Evolutionary conservation across 2,797 vertebrate genomes (phyloP), one percentile per base, ranked within the genome.

Genomic region (Crenuchus spilurus): DNA sequence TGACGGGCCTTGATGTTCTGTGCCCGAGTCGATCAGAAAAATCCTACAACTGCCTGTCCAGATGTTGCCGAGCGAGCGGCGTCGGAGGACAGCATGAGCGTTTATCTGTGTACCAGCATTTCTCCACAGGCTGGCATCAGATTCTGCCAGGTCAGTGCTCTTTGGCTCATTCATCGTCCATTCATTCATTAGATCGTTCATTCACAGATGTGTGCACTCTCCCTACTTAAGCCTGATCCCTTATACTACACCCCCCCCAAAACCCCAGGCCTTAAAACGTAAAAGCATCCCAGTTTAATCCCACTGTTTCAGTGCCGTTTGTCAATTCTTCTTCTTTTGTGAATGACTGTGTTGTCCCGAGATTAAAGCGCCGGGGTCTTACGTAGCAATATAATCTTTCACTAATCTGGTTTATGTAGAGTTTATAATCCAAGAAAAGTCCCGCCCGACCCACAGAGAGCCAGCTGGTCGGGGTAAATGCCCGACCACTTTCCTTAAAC

Each of bases 341-440:
- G 48, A 89, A 86, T 87, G 52, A 82, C 11, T 72, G 26, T 70
- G 66, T 72, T 63, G 58, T 82, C 33, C 28, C 16, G 0, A 58
- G 77, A 84, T 88, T 83, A 83, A 66, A 62, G 26, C 10, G 3
- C 55, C 48, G 77, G 70, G 78, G 68, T 55, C 62, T 76, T 57
- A 28, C 72, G 69, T 9, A 26, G 46, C 28, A 26, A 62, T 54
- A 44, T 65, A 71, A 67, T 11, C 67, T 76, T n/a, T n/a, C 1
- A 39, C 0, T 85, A 79, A 88, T 84, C 80, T 73, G 52, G 76
- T 76, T 86, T 82, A 81, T 30, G 37, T 42, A 75, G 75, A 28
- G 54, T 80, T 30, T 22, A 49, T 57, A 84, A 89, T 87, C 84
- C 82, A 76, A 52, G 20, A 22, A 31, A 11, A 35, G 18, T 55